A percentile compares a stretch with the other conserved stretches of the same genome.
Evolutionary conservation across 2,113 vertebrate genomes (phyloP).

Genomic region (Malurus cyaneus): DNA sequence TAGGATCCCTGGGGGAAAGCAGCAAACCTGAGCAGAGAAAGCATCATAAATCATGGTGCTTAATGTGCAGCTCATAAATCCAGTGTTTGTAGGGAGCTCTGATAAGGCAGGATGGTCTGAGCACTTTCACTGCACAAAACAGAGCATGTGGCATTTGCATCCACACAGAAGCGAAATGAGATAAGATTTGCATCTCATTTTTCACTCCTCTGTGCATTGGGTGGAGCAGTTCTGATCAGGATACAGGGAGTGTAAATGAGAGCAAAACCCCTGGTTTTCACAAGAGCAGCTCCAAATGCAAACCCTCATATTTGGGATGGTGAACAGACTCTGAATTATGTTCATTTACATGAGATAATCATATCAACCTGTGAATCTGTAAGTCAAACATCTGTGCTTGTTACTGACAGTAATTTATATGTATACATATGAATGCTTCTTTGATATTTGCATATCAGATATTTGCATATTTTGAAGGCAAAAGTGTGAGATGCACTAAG

Average conservation of each 20-base stretch:
- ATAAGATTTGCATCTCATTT: conserved; percentile 14
- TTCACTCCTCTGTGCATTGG: background rate
- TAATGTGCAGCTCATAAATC: conserved; percentile 36
- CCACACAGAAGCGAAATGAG: background rate
- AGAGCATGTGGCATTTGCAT: background rate
- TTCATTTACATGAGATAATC: background rate
- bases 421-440: background rate
- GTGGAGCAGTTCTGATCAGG: background rate
- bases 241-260: rapidly evolving
- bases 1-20: background rate
- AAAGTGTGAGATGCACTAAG: background rate
- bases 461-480: background rate
- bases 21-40: conserved; percentile 28
- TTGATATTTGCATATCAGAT: background rate
- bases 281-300: background rate
- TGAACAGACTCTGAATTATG: background rate
- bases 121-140: background rate
- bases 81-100: background rate
- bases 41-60: background rate
- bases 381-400: background rate
- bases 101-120: background rate
- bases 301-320: background rate
- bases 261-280: background rate
- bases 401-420: background rate
- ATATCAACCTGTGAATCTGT: background rate